phyloP scores from a whole-genome alignment of 2,888 invertebrate genomes.

The Melanostoma mellinum region DNA sequence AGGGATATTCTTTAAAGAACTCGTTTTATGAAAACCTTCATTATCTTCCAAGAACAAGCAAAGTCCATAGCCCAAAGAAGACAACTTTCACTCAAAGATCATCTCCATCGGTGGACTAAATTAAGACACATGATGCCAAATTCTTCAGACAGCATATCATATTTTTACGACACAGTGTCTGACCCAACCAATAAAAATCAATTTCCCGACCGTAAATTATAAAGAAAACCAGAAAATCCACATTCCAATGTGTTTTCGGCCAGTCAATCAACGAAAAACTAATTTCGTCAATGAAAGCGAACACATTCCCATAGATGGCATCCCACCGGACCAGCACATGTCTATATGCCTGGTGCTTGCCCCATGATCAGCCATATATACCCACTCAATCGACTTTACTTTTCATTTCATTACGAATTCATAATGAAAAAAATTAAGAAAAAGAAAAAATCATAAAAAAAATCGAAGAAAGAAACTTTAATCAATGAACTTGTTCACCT shows the following conservation, averaged over 20 bases:
- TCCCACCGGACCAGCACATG: constrained; percentile 8
- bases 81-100: background rate
- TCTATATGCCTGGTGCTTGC: background rate
- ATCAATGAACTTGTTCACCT: constrained; percentile 64
- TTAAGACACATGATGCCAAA: background rate
- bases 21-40: too few relatives aligned
- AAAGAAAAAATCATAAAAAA: constrained; percentile 6
- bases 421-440: constrained; percentile 27
- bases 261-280: constrained; percentile 59
- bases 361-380: background rate
- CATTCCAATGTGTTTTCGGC: constrained; percentile 57
- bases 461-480: constrained; percentile 39
- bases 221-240: constrained; percentile 23
- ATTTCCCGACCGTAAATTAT: constrained; percentile 12
- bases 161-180: constrained; percentile 22
- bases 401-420: constrained; percentile 64
- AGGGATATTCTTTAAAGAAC: too few relatives aligned
- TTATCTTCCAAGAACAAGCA: too few relatives aligned
- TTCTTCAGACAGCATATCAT: constrained; percentile 22
- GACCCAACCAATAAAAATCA: background rate
- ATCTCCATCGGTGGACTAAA: background rate
- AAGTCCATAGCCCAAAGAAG: too few relatives aligned
- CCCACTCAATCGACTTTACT: constrained; percentile 39
- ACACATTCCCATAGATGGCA: constrained; percentile 56
- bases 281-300: constrained; percentile 70